Evolutionary conservation across 2,113 vertebrate genomes (phyloP).

Genomic region (Oncorhynchus keta): DNA sequence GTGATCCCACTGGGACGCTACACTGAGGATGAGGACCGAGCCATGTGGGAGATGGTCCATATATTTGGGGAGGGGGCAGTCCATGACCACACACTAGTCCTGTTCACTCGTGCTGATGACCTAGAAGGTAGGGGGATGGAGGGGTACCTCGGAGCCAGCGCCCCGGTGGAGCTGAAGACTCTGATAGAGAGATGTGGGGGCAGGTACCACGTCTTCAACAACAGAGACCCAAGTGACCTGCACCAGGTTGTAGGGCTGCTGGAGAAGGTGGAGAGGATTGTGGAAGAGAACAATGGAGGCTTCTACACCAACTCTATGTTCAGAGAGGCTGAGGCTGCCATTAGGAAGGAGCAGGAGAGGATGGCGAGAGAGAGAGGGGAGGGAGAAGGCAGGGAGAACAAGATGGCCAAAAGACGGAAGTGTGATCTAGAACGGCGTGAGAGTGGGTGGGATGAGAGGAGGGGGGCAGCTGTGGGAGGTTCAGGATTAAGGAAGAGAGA

Average conservation of each 20-base stretch:
- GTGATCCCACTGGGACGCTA: constrained; percentile 73
- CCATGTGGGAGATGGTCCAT: constrained; percentile 48
- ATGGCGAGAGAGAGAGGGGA: constrained; percentile 52
- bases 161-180: constrained; percentile 53
- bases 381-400: neutral
- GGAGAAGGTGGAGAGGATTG: constrained; percentile 66
- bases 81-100: constrained; percentile 64
- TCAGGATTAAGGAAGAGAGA: constrained; percentile 18
- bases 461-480: neutral
- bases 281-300: constrained; percentile 36
- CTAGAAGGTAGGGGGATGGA: constrained; percentile 60
- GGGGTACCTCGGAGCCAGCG: constrained; percentile 54
- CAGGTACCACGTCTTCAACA: constrained; percentile 75
- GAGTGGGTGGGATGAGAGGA: neutral
- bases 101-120: constrained; percentile 74
- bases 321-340: constrained; percentile 61
- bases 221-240: constrained; percentile 55
- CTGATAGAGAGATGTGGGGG: constrained; percentile 69
- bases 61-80: constrained; percentile 70
- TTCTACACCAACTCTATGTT: constrained; percentile 70
- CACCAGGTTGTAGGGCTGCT: constrained; percentile 66
- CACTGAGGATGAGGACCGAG: constrained; percentile 60
- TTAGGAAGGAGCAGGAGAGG: constrained; percentile 66
- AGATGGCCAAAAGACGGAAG: constrained; percentile 53
- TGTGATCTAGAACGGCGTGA: constrained; percentile 38